Evolutionary conservation across 1,140 invertebrate species (phyloP), one percentile per base, ranked within the genome.

Genomic region (Eriocheir sinensis): DNA sequence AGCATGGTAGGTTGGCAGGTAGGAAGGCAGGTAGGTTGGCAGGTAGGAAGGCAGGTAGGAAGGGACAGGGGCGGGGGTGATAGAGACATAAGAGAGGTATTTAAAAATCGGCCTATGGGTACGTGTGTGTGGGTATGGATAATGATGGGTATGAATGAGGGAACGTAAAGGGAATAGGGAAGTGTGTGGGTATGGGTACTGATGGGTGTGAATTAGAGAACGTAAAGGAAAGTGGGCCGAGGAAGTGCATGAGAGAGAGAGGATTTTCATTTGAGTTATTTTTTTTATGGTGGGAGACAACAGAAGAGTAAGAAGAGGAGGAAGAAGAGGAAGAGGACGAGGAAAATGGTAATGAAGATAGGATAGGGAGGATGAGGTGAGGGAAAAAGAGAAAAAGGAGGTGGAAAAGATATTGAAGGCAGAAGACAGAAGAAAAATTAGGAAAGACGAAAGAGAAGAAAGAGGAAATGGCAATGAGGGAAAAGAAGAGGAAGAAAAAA

Each of bases 301-400:
- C 0, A 36, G 12, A 36, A 81, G n/a, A n/a, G 80, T 0, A 36
- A n/a, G 27, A 30, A 36, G 30, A 12, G 30, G n/a, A n/a, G 1
- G 34, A 36, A 81, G 80, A 81, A 34, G 27, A 3, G 32, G 80
- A 3, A 36, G 34, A 36, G 27, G 53, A 72, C 12, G 27, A 27
- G 27, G 53, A 72, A 27, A 72, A 27, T 12, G 53, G 53, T 27
- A 72, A 27, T 72, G 12, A 27, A 27, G 53, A 72, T 72, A 12
- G 53, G 53, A 72, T 72, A 72, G 27, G 12, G 53, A 12, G 53
- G 27, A 72, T 12, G 27, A 72, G 27, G 53, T 72, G 53, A 72
- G 81, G 15, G 81, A 85, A 89, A 89, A 36, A 36, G 12, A 88
- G 8, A 88, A 38, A 88, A 88, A 88, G 12, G 32, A 88, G 3